Base-by-base conservation (phyloP, 2,797 vertebrate genomes). In the Lates japonicus region DNA sequence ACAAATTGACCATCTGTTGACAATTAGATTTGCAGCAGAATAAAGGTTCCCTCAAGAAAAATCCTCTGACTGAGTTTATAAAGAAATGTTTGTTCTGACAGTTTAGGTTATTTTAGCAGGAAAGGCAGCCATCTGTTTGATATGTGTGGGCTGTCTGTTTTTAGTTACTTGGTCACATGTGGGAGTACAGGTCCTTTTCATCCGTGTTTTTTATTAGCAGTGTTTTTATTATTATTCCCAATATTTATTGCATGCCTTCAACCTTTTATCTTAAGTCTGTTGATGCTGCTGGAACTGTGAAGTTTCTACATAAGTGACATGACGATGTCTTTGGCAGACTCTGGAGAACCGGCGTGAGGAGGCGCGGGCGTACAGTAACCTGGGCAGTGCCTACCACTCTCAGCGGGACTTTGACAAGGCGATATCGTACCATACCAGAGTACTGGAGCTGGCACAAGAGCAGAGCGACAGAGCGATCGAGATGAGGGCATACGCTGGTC, bases 341-440 rank as follows among this genome's bases (percentile, higher is more conserved):
- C 88, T 99, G 92, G 96, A 96, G 19, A 97, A 97, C 91, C 95
- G 93, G 71, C 94, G 97, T 0, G 98, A 99, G 89, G 98, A 99
- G 85, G 97, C 98, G 1, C 96, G 98, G 5, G 97, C 97, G 9
- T 99, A 99, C 95, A 99, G 98, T 94, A 99, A 99, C 94, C 94
- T 99, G 83, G 98, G 98, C 91, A 99, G 98, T 0, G 97, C 98
- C 73, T 97, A 97, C 91, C 98, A 99, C 94, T 98, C 98, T 79
- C 95, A 96, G 42, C 95, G 98, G 16, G 97, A 99, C 95, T 99
- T 98, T 0, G 97, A 98, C 94, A 98, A 98, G 93, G 98, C 98
- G 83, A 95, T 97, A 87, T 98, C 97, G 0, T 99, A 97, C 92
- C 98, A 99, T 87, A 97, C 96, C 17, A 96, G 95, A 0, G 98